Percentiles rank a stretch among this genome's conserved stretches.
phyloP scores from a whole-genome alignment of 2,888 invertebrate species.

The Lasioglossum malachurum region DNA sequence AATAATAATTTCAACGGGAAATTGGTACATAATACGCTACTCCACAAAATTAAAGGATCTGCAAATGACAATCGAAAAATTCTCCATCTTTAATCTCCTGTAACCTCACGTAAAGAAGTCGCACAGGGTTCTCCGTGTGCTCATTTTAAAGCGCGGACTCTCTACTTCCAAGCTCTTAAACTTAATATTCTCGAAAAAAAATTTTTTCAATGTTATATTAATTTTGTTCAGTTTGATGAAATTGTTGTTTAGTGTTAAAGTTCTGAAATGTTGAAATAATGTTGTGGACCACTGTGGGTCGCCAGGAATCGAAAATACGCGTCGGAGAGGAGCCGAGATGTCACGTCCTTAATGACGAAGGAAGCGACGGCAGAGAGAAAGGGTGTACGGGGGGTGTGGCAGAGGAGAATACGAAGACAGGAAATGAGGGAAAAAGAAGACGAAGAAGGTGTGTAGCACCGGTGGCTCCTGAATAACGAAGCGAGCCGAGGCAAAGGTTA shows the following conservation, averaged over 20 bases:
- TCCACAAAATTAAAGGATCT: no score
- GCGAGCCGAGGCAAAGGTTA: constrained; percentile 23
- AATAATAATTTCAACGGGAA: neutral
- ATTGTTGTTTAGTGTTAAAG: no score
- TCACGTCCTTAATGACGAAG: constrained; percentile 52
- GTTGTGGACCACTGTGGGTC: neutral
- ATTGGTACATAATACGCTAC: neutral
- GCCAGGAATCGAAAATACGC: neutral
- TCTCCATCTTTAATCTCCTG: no score
- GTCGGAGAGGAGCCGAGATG: constrained; percentile 31
- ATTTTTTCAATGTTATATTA: no score
- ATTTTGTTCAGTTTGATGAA: no score
- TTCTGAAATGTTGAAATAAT: neutral
- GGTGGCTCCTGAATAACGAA: constrained; percentile 46
- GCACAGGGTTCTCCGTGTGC: no score
- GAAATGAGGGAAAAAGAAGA: constrained; percentile 49
- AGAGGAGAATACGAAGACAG: constrained; percentile 21
- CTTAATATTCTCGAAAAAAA: neutral
- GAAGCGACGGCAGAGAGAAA: constrained; percentile 8
- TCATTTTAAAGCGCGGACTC: no score
- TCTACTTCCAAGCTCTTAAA: no score
- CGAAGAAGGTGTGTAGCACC: constrained; percentile 16
- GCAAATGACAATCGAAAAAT: no score
- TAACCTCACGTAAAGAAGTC: no score
- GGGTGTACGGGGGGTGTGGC: neutral